Base-by-base conservation (phyloP, 2,888 invertebrate species). In the Girardia tigrina region DNA sequence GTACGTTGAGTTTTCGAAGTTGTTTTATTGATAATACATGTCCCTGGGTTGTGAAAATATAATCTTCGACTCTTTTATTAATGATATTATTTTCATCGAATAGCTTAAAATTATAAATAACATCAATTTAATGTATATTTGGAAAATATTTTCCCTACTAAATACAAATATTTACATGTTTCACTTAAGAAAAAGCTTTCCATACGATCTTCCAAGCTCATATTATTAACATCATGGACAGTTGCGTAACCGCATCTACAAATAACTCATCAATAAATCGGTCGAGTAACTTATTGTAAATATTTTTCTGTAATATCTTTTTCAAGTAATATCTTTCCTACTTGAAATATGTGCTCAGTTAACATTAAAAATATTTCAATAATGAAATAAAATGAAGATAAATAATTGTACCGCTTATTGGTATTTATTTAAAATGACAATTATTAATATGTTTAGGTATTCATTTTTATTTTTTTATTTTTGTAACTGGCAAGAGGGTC, bases 131-230 rank as follows among this genome's bases (percentile, higher is more conserved):
- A 20, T n/a, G 16, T 12, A 72, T n/a, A 8, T 26, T 6, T 74
- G 73, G 12, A n/a, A 26, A 26, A 73, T 23, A 16, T 16, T 75
- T 16, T 14, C 28, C 36, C 12, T 28, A 28, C 42, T 83, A 98
- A 87, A 85, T 89, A 98, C 12, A 98, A 87, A 84, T 98, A 98
- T 84, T 98, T 98, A 82, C 98, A 91, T 0, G 97, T 98, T 86
- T 98, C 97, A 0, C 97, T 91, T 0, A 98, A 23, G 28, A 75
- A 75, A 42, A 75, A 75, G 4, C 95, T 97, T 83, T 99, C 98
- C 98, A 99, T 98, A 69, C 97, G 88, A 83, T 99, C 94, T 82
- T 97, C 97, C 83, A 94, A 90, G n/a, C 29, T 74, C 14, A 42
- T 88, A 77, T 87, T 87, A 26, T 84, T 80, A 8, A 88, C 88